Evolutionary conservation across 2,113 vertebrate species (phyloP), one percentile per base, ranked within the genome.

Genomic region (Hystrix cristata): DNA sequence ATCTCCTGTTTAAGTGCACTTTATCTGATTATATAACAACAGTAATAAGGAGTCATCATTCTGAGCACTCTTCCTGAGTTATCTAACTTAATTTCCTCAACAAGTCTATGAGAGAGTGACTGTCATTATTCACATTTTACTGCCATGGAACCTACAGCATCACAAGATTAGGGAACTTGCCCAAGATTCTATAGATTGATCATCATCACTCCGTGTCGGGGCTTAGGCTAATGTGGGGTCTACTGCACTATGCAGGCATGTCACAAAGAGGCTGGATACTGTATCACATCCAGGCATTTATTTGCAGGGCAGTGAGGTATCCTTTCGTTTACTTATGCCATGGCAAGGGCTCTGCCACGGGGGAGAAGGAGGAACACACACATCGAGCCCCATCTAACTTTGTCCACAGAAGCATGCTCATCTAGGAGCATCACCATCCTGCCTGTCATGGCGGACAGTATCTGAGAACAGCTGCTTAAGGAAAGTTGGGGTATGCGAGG

Each of bases 121-220:
- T 9, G 0, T 55, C 55, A 23, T 43, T 21, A 38, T 43, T 81
- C 48, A 31, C 23, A 21, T 79, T 84, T 53, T 25, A 57, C 19
- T 31, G 12, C 25, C 1, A 0, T 48, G 18, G 92, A 51, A 53
- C 83, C 29, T 23, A n/a, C 62, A 64, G 4, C 27, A n/a, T 7
- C 0, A 0, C 13, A 51, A 62, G n/a, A 38, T 51, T 4, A 57
- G 53, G 8, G 19, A 0, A 34, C 67, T 29, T 46, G 67, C 67
- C 64, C 59, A 34, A 29, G 16, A 5, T 15, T 29, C 0, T 7
- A 9, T 4, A 62, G 51, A 29, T 76, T 15, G 8, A 25, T 43
- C 51, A 15, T 48, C n/a, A 8, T 65, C 25, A 5, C 62, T 78
- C 31, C 72, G 51, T 60, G 65, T 59, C 23, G 23, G 27, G 43